Percentiles rank a stretch among this genome's conserved stretches.
Conservation (phyloP, 2,113 vertebrate species). For the Hippocampus comes region DNA sequence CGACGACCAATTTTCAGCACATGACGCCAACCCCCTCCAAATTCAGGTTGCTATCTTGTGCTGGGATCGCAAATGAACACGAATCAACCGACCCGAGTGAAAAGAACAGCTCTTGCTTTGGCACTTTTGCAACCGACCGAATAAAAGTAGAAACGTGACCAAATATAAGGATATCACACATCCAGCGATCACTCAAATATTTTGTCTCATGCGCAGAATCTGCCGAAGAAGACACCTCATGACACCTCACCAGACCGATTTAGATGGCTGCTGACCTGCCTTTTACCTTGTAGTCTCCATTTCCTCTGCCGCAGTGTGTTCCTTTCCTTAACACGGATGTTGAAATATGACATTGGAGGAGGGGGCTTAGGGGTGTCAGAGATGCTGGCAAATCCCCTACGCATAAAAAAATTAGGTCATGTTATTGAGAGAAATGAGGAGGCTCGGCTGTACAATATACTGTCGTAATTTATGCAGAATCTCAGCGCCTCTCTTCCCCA, state of each 20-base stretch:
- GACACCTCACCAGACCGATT: not conserved
- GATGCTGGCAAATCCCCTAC: constrained; percentile 55
- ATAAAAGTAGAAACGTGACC: no score
- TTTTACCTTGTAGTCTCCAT: constrained; percentile 26
- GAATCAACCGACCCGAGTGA: no score
- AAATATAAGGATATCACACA: not conserved
- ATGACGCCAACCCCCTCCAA: no score
- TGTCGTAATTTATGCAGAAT: constrained; percentile 65
- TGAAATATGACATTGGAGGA: constrained; percentile 36
- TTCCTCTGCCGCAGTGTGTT: constrained; percentile 24
- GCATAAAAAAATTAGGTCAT: constrained; percentile 69
- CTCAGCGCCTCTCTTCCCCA: constrained; percentile 47
- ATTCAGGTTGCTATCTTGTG: no score
- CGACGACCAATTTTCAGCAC: no score
- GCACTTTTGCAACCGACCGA: no score
- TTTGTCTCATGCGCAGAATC: not conserved
- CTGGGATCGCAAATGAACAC: no score
- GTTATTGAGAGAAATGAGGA: constrained; percentile 53
- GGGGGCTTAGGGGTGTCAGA: constrained; percentile 28
- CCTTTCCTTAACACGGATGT: constrained; percentile 21
- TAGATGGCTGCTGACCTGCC: constrained; percentile 21
- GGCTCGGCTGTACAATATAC: constrained; percentile 54
- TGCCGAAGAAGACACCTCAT: not conserved
- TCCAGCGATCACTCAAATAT: not conserved
- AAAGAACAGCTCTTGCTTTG: no score